Evolutionary conservation across 2,113 vertebrate genomes (phyloP), one percentile per base, ranked within the genome.

Genomic region (Pongo abelii): DNA sequence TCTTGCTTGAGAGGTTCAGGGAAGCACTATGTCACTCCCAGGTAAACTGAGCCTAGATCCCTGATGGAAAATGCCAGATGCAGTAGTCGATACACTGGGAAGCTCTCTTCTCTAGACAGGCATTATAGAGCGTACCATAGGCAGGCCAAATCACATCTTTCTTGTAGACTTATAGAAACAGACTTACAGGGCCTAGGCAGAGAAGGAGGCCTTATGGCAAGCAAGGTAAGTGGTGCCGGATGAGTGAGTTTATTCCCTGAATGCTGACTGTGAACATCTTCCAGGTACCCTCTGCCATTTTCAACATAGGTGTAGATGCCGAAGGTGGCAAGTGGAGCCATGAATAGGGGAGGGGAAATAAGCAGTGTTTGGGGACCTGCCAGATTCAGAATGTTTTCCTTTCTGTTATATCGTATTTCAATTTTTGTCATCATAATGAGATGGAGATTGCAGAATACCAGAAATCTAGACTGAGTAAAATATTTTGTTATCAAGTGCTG

Each of bases 91-190:
- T 10, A 61, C 4, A 3, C 32, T 0, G 6, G 11, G 46, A 4
- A 8, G 61, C 22, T 57, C 30, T 84, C 18, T 4, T 5, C 32
- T 30, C 8, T 12, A 14, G 5, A 30, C 14, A 86, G 85, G 50
- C 0, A 3, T 17, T 32, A 2, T 2, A n/a, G 9, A 30, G 30
- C 18, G 17, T 0, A 1, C 1, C 11, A 13, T 0, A 3, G 79
- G 9, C 18, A 10, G 9, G 20, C 81, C 35, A n/a, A 1, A 8
- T 52, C 32, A 64, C 14, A 57, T 23, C 23, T 72, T n/a, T 25
- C 69, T 50, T 48, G 57, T 0, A 8, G 32, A 48, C 43, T 40
- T 35, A 8, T 5, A 8, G 30, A 64, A 10, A 13, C 46, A 50
- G 48, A 55, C 69, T 2, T 14, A 2, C 0, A 4, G 32, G 14